Base-by-base conservation (phyloP, 2,113 vertebrate species). In the Dicaeum eximium region DNA sequence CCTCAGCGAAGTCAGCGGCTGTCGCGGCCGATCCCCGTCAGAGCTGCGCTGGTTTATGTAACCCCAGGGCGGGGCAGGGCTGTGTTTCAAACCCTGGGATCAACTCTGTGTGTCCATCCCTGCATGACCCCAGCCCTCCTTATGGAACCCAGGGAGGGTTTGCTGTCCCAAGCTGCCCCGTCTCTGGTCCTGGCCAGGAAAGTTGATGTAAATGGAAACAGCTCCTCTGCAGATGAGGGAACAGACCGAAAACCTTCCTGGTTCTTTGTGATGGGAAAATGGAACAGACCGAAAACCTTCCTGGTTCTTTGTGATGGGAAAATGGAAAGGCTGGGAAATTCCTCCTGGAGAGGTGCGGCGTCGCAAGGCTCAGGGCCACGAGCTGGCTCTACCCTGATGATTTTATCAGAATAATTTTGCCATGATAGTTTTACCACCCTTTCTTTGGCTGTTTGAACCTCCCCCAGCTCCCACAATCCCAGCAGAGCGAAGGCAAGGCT, bases 401-500 rank as follows among this genome's bases (percentile, higher is more conserved):
- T 24, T 62, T 56, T 27, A 23, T 20, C 71, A 17, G 37, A 15
- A 10, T 4, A 1, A 17, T 69, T 54, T 51, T 25, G 47, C 45
- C 25, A 5, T 13, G 10, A 25, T 50, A 2, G 30, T 62, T 33
- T 30, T 14, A 17, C 53, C 9, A 1, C 8, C 4, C 61, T 65
- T 27, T 6, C 61, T 50, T 8, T 22, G 21, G 42, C 22, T 50
- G 35, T 16, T 25, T 16, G 47, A 30, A 56, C 66, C 53, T 73
- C 53, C 37, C 47, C 11, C 47, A 0, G 1, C 42, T 45, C 33
- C 48, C 1, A 35, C 0, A 1, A 3, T 57, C 58, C 54, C 8
- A 0, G 20, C 0, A 0, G 47, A 40, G 64, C 54, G 10, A 5
- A 11, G 33, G 1, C 0, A 42, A 12, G 1, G 8, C 38, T 20